phyloP scores from a whole-genome alignment of 2,888 invertebrate species.

The Anoncus sp. region DNA sequence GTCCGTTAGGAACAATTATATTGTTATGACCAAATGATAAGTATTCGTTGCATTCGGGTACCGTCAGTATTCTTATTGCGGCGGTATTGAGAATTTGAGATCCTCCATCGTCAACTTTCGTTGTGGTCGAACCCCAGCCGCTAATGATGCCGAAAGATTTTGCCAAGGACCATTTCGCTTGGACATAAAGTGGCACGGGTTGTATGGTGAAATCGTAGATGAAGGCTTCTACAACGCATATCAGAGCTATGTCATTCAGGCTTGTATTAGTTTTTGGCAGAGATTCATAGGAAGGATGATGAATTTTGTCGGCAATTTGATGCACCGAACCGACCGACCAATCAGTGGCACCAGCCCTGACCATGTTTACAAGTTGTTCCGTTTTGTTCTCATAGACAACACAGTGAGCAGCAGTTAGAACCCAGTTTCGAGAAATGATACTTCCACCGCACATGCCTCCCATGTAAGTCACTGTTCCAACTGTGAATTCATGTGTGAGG shows the following conservation, averaged over 20 bases:
- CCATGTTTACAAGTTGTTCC: neutral
- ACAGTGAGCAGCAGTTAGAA: slow-evolving; percentile 2
- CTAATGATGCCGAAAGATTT: neutral
- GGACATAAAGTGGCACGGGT: neutral
- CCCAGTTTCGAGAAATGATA: neutral
- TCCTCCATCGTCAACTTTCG: too few relatives aligned
- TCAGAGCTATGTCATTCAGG: neutral
- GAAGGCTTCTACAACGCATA: neutral
- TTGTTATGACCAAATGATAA: neutral
- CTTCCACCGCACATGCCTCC: neutral
- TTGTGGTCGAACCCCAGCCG: neutral
- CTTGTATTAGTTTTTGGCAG: too few relatives aligned
- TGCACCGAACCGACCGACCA: neutral
- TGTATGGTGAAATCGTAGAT: neutral
- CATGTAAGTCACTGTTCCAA: neutral
- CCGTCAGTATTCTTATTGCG: neutral
- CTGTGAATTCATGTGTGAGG: neutral
- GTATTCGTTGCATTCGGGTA: neutral
- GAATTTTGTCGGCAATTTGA: neutral
- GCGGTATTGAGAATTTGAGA: neutral
- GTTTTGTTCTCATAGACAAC: neutral
- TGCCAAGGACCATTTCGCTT: too few relatives aligned
- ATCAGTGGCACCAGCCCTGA: neutral
- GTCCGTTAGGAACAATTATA: neutral
- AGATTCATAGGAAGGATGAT: neutral